Evolutionary conservation across 2,797 vertebrate genomes (phyloP), one percentile per base, ranked within the genome.

Genomic region (Lophius americanus): DNA sequence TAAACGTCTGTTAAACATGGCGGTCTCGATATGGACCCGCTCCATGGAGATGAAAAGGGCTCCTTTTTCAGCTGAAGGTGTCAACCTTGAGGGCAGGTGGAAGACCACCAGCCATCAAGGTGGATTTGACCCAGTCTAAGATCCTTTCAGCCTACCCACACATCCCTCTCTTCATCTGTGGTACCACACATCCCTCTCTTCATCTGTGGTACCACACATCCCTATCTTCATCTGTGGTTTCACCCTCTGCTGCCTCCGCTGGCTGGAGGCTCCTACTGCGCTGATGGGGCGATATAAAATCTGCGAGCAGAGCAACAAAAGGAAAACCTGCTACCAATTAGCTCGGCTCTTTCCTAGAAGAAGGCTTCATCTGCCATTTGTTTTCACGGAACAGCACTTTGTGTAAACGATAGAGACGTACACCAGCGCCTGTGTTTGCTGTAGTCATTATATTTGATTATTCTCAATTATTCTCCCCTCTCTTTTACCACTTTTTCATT

Each of bases 321-420:
- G 44, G 50, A 39, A 56, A 71, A 66, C 46, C 55, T 13, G 6
- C 60, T 58, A 57, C 52, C 73, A 68, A 78, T 85, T 64, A 70
- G 56, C 36, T 55, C 50, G 50, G 37, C 57, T 75, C 64, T 33
- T 33, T 39, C 53, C 55, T 69, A 64, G 74, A 64, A 76, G 47
- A 81, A 75, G 83, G 39, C 69, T 75, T 43, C 49, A 72, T 80
- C 74, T 79, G 56, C 53, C 59, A 50, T 76, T 86, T 68, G 70
- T 84, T 69, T 67, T 66, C 60, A 72, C 42, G 66, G 52, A 43
- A 23, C 51, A 51, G 51, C 64, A 52, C 47, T 62, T 51, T 56
- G 44, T 57, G 56, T 76, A 61, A 62, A 68, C 66, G 55, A 57
- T 14, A 14, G 50, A n/a, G 61, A 67, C 50, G 44, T 53, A 52